Base-by-base conservation (phyloP, 1,140 invertebrate species). In the Drosophila burlai region DNA sequence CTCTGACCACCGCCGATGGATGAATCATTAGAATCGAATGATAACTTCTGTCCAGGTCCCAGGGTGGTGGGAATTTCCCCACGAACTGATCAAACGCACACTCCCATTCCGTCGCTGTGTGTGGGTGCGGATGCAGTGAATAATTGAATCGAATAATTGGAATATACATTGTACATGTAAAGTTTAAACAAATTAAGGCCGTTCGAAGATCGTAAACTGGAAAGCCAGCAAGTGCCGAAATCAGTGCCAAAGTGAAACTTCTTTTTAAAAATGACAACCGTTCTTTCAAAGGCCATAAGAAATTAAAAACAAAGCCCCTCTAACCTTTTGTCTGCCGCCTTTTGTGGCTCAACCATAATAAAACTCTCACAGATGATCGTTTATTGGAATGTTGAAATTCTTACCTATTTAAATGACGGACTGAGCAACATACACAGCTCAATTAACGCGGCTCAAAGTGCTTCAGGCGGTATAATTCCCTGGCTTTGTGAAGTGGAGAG, bases 211-310 rank as follows among this genome's bases (percentile, higher is more conserved):
- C 34, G 65, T 49, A 49, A 68, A 66, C 65, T 68, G 24, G 36
- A 50, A 29, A 9, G 11, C 24, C 36, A 18, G 65, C 45, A 40
- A 67, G 62, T 68, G 65, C 10, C 45, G 24, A 43, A 50, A 49
- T 47, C 49, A 47, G 65, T 58, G 50, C 65, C 38, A 58, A 42
- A 71, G 68, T 72, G 68, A 69, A 71, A 69, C 49, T 71, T 67
- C 40, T 49, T 49, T 67, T 34, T 31, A 13, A 34, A 67, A 36
- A 46, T 60, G 58, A 72, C 29, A 36, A 49, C 26, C 67, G 40
- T 73, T 68, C 66, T 68, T 47, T 15, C n/a, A 68, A 50, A 50
- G 36, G 8, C 36, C 45, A 34, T 13, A 66, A 21, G 13, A 38
- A 55, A 55, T 38, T 9, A 40, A 45, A 34, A 36, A 21, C 24